Evolutionary conservation across 2,888 invertebrate species (phyloP).

Genomic region (Drosophila anomalata): DNA sequence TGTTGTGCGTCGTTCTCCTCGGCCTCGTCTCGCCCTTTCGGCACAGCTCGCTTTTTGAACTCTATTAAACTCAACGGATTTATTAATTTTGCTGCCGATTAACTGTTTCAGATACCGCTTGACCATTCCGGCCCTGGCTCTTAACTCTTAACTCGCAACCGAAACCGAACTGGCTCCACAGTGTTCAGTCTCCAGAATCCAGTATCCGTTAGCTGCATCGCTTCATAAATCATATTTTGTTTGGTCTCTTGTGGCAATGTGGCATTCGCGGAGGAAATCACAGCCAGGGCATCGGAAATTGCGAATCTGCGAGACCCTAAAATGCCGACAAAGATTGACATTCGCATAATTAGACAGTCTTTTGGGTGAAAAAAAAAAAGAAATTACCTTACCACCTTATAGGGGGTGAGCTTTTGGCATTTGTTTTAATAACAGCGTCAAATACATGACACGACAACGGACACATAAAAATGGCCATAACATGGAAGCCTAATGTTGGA

Average conservation of each 20-base stretch:
- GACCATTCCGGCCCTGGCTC: slow-evolving; percentile 39
- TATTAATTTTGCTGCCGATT: slow-evolving; percentile 79
- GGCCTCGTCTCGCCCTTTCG: slow-evolving; percentile 6
- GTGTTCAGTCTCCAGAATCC: slow-evolving; percentile 13
- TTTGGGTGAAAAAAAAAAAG: not conserved
- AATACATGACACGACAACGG: slow-evolving; percentile 54
- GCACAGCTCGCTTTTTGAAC: slow-evolving; percentile 64
- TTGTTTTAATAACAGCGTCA: slow-evolving; percentile 58
- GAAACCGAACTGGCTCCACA: slow-evolving; percentile 22
- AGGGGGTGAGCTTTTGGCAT: slow-evolving; percentile 20
- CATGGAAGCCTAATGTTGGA: slow-evolving; percentile 29
- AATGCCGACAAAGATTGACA: slow-evolving; percentile 62
- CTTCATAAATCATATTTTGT: slow-evolving; percentile 68
- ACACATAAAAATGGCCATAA: slow-evolving; percentile 8
- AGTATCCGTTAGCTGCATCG: slow-evolving; percentile 70
- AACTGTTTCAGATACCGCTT: slow-evolving; percentile 74
- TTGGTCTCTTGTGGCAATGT: slow-evolving; percentile 40
- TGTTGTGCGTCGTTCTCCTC: slow-evolving; percentile 43
- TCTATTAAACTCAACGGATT: slow-evolving; percentile 80
- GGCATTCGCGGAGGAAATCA: slow-evolving; percentile 43
- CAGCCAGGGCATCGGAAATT: slow-evolving; percentile 45
- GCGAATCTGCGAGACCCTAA: slow-evolving; percentile 31
- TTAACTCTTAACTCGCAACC: slow-evolving; percentile 4
- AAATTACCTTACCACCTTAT: not conserved
- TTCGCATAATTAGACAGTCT: slow-evolving; percentile 48